Conservation (phyloP, 2,797 vertebrate species). For the Holocentrus rufus region DNA sequence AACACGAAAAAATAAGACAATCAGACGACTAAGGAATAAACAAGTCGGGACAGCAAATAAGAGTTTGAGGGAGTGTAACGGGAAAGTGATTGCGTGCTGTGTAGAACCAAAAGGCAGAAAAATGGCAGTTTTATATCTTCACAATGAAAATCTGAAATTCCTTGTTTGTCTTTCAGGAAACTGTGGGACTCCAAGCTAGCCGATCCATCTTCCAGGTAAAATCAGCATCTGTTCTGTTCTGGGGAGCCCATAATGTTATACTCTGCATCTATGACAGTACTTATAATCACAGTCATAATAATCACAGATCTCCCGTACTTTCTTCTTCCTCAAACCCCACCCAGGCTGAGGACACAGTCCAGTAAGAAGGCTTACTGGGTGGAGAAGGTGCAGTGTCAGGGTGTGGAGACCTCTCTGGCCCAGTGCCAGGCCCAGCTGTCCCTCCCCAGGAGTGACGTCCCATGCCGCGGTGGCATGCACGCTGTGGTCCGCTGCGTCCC, state of each 20-base stretch:
- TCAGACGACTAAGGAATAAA: not conserved
- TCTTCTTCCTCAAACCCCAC: not conserved
- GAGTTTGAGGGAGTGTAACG: constrained; percentile 23
- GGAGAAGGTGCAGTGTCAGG: constrained; percentile 88
- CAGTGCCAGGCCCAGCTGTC: constrained; percentile 85
- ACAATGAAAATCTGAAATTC: not conserved
- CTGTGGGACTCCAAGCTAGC: constrained; percentile 92
- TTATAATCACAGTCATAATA: not conserved
- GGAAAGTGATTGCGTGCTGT: constrained; percentile 15
- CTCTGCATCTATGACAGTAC: not conserved
- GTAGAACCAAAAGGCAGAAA: not conserved
- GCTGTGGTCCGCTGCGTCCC: constrained; percentile 88
- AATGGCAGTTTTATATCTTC: no score
- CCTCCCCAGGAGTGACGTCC: constrained; percentile 74
- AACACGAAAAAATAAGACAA: no score
- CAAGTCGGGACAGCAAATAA: not conserved
- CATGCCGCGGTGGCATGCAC: constrained; percentile 88
- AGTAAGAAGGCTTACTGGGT: constrained; percentile 94
- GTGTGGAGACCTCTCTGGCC: constrained; percentile 85
- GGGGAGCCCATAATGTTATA: not conserved
- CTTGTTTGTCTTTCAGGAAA: constrained; percentile 83
- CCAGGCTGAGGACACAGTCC: constrained; percentile 84
- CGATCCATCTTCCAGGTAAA: constrained; percentile 89
- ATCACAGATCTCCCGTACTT: not conserved
- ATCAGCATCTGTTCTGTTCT: not conserved